Base-by-base conservation (phyloP, 2,888 invertebrate genomes). In the Epsilonema sp. region DNA sequence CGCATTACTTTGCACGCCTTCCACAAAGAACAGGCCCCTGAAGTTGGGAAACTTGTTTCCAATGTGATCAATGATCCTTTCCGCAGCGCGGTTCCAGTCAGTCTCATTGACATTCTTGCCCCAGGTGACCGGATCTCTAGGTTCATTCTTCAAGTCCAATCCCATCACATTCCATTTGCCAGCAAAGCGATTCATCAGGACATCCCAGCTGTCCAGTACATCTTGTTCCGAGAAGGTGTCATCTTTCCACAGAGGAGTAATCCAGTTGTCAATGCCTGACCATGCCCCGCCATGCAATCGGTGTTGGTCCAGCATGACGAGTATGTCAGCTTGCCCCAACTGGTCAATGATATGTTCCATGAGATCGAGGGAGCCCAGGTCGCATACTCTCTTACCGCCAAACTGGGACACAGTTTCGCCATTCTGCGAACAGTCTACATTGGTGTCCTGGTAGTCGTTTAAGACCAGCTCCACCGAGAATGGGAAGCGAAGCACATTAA, bases 11-110 rank as follows among this genome's bases (percentile, higher is more conserved):
- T 41, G 36, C 26, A 48, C 42, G 20, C 48, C 48, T 19, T 48
- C 45, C 13, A 48, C 42, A 42, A 48, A 48, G 45, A 42, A 48
- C 22, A 48, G 48, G 4, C 48, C 48, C 2, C 22, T 20, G 38
- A 42, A 48, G 5, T n/a, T 26, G 13, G 36, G n/a, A 26, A n/a
- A 16, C 3, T n/a, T 21, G 42, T 40, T 21, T 5, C 16, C 23
- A 16, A 40, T 40, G 16, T 40, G 40, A 2, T 21, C 3, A 22
- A 40, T 40, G 23, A 40, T 40, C 3, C 40, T 13, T 21, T 40
- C 40, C 5, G 23, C 20, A 8, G 40, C 40, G 3, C 16, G 21
- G 23, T 40, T 40, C 40, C 20, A 22, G 23, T 40, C 40, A 13
- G 38, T 38, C 8, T 8, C 5, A 13, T 11, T 31, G 31, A 8